A percentile compares a stretch with the other conserved stretches of the same genome.
Conservation (phyloP, 30 jellyfish, hydroid and myxozoan genomes). For the Aurelia aurita region DNA sequence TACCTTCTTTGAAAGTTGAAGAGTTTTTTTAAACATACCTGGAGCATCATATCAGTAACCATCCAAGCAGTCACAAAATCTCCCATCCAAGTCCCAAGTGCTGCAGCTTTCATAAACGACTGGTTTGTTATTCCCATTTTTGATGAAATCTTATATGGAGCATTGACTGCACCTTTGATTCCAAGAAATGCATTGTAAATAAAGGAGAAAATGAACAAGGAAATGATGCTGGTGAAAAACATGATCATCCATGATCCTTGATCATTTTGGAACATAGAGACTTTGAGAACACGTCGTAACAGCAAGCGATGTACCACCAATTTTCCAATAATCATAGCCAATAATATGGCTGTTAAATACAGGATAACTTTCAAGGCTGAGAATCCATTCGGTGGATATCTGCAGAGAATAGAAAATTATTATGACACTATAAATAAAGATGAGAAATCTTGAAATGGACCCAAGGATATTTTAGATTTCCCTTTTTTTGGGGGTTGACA, state of each 20-base stretch:
- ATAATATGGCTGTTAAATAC: constrained; percentile 73
- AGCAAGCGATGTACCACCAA: constrained; percentile 73
- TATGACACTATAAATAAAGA: too few species aligned
- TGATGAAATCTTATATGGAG: constrained; percentile 75
- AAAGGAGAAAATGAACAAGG: constrained; percentile 73
- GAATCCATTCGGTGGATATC: constrained; percentile 90
- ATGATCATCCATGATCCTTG: constrained; percentile 97
- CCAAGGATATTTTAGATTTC: too few species aligned
- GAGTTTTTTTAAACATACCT: constrained; percentile 36
- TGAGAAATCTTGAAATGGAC: too few species aligned
- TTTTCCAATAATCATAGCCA: constrained; percentile 85
- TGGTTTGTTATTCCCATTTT: constrained; percentile 78
- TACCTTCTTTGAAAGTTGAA: too few species aligned
- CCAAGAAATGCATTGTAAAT: constrained; percentile 86
- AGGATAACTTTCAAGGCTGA: constrained; percentile 75
- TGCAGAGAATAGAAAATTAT: neutral
- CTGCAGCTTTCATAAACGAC: constrained; percentile 93
- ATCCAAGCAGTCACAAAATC: constrained; percentile 97
- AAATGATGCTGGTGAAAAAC: constrained; percentile 65
- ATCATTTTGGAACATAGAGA: constrained; percentile 83
- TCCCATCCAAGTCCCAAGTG: constrained; percentile 98
- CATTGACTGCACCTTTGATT: constrained; percentile 44
- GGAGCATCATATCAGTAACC: constrained; percentile 98
- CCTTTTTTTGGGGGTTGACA: too few species aligned
- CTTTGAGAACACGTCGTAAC: constrained; percentile 50